Evolutionary conservation across 2,113 vertebrate species (phyloP), one percentile per base, ranked within the genome.

Genomic region (Eudorcas thomsonii): DNA sequence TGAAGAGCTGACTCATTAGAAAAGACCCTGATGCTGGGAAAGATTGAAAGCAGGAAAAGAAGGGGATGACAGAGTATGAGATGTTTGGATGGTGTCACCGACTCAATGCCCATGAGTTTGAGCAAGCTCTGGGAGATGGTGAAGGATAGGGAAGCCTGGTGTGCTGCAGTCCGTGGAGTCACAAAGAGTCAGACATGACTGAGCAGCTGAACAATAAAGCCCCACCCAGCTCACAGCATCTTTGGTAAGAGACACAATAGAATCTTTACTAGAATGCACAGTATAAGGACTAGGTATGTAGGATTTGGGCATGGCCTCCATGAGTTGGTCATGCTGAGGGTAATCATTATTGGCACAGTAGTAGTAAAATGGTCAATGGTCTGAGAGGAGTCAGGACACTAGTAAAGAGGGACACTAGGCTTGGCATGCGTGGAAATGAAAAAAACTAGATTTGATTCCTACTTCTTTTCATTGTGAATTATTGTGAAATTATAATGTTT

Each of bases 401-500:
- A 48, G 11, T 25, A 85, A 83, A 77, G 28, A 74, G 45, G 5
- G 39, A 43, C 6, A 26, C 9, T 50, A 43, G 5, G 1, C 55
- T 85, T 91, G 28, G 36, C 85, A 78, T 82, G 23, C 6, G 7
- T 91, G 16, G 7, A 50, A 87, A 71, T 82, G n/a, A 90, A 91
- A 94, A 5, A 5, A 48, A 81, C 14, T 52, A 64, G 80, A 82
- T 81, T 60, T 10, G 28, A 82, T 52, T 48, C 30, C 54, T 90
- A 89, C 6, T 57, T 57, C 48, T 71, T 84, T 88, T 93, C 39
- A 78, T 92, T 33, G 19, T 67, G 77, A 90, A 23, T 77, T 43
- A 9, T 10, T 55, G 5, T n/a, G 7, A 55, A 95, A 74, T 84
- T 52, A 45, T 25, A 36, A 10, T 45, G 67, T 82, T 92, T 77